Conservation (phyloP, 2,888 invertebrate species). For the Rhynchonema sp. region DNA sequence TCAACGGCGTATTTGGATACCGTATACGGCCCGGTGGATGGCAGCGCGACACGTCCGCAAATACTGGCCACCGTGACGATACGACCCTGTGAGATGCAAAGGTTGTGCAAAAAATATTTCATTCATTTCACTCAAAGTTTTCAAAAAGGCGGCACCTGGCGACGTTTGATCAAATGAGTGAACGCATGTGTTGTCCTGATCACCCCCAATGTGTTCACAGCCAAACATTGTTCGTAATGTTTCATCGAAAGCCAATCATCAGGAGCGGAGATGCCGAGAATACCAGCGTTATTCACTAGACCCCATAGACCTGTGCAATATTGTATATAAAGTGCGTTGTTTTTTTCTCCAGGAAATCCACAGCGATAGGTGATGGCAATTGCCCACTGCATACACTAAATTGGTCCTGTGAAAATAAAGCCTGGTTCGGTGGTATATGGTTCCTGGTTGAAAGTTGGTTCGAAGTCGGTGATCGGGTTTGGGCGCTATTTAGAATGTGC, state of each 20-base stretch:
- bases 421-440: no score
- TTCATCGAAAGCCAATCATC: constrained; percentile 71
- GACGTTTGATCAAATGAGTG: constrained; percentile 13
- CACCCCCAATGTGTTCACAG: constrained; percentile 60
- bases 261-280: constrained; percentile 63
- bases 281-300: constrained; percentile 70
- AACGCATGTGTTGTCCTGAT: constrained; percentile 21
- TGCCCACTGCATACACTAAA: no score
- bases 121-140: no score
- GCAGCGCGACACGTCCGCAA: constrained; percentile 22
- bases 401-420: no score
- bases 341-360: no score
- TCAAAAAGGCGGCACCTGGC: no score
- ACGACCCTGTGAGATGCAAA: no score
- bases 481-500: neutral
- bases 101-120: no score
- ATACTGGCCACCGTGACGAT: constrained; percentile 27
- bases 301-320: constrained; percentile 51
- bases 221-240: constrained; percentile 45
- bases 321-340: no score
- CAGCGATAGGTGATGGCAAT: no score
- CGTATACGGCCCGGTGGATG: constrained; percentile 30
- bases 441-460: neutral
- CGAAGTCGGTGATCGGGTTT: neutral
- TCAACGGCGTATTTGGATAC: constrained; percentile 32